A percentile compares a stretch with the other conserved stretches of the same genome.
phyloP scores from a whole-genome alignment of 1,140 invertebrate species.

The Pseudoatta argentina region DNA sequence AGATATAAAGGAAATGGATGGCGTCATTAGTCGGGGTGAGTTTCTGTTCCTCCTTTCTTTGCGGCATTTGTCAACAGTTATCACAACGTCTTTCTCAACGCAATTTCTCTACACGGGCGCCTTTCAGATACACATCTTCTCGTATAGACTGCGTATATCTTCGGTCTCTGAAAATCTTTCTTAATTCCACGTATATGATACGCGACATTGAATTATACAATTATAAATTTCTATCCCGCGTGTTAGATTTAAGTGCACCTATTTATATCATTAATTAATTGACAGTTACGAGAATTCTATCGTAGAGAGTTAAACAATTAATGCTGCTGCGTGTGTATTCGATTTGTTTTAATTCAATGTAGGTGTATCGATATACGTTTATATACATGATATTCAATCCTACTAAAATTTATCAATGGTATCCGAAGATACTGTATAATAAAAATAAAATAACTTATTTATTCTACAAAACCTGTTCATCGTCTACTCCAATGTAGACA shows the following conservation, averaged over 20 bases:
- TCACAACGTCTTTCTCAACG: slow-evolving; percentile 70
- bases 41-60: slow-evolving; percentile 59
- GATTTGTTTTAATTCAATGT: slow-evolving; percentile 74
- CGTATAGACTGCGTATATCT: neutral
- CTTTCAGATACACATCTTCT: slow-evolving; percentile 11
- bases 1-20: slow-evolving; percentile 72
- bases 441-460: neutral
- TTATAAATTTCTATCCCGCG: neutral
- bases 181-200: neutral
- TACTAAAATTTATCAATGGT: neutral
- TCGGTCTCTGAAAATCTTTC: neutral
- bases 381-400: neutral
- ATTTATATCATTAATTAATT: neutral
- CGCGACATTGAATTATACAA: neutral
- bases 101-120: slow-evolving; percentile 56
- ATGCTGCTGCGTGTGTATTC: slow-evolving; percentile 77
- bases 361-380: slow-evolving; percentile 58
- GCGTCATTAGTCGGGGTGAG: slow-evolving; percentile 71
- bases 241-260: neutral
- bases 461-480: neutral
- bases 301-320: slow-evolving; percentile 55
- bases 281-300: neutral
- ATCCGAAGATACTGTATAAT: neutral
- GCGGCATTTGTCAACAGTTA: slow-evolving; percentile 72
- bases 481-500: neutral